Percentiles rank a stretch among this genome's conserved stretches.
Conservation (phyloP, 1,140 invertebrate genomes). For the Tenebrio molitor region DNA sequence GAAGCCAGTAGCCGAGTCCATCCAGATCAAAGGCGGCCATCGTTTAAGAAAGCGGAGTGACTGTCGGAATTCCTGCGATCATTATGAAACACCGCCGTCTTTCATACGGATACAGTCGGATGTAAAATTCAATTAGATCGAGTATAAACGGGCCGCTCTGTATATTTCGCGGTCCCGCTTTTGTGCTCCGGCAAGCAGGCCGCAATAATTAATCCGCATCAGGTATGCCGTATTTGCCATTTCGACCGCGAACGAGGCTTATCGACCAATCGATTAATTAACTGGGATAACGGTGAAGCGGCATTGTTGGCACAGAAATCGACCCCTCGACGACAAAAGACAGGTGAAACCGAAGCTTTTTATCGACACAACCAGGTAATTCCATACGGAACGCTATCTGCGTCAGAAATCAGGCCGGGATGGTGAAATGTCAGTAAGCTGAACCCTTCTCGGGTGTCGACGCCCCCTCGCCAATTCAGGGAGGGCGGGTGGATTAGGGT, state of each 20-base stretch:
- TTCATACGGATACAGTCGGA: constrained; percentile 51
- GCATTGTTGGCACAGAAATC: constrained; percentile 12
- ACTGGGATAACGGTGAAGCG: constrained; percentile 16
- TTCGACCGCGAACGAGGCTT: constrained; percentile 19
- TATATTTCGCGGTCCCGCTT: constrained; percentile 32
- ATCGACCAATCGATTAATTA: constrained; percentile 26
- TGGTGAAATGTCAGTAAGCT: constrained; percentile 37
- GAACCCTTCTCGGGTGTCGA: constrained; percentile 10
- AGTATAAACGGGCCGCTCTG: constrained; percentile 49
- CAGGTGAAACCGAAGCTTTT: constrained; percentile 41
- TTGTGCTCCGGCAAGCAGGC: constrained; percentile 28
- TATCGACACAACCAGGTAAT: constrained; percentile 26
- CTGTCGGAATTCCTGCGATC: constrained; percentile 50
- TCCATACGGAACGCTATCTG: constrained; percentile 41
- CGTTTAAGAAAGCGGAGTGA: constrained; percentile 49
- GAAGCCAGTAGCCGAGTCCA: constrained; percentile 51
- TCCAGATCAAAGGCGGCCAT: constrained; percentile 53
- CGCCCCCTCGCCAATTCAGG: constrained; percentile 13
- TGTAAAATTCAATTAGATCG: constrained; percentile 54
- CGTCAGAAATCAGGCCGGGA: constrained; percentile 26
- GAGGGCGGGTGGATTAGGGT: no score
- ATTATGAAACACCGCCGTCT: constrained; percentile 51
- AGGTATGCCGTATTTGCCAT: constrained; percentile 17
- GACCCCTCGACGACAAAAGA: constrained; percentile 27
- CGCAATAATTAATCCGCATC: constrained; percentile 23